A percentile compares a stretch with the other conserved stretches of the same genome.
Evolutionary conservation across 1,140 invertebrate genomes (phyloP).

Genomic region (Diorhabda elongata): DNA sequence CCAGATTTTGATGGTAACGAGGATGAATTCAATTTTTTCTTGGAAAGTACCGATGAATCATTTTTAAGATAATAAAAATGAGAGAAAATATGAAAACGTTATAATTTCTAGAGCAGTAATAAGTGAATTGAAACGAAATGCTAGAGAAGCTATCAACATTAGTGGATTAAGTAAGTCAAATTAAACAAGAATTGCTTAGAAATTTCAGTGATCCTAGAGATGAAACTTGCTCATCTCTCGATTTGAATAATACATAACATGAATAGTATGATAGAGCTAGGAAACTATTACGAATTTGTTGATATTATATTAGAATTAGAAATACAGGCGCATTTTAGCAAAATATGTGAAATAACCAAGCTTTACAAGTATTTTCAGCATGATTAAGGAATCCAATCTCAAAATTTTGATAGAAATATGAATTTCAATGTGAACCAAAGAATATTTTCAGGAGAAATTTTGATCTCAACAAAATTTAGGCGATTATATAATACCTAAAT

Average conservation of each 20-base stretch:
- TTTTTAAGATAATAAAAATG: not conserved
- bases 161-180: not conserved
- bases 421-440: no score
- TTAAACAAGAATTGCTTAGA: not conserved
- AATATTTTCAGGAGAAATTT: no score
- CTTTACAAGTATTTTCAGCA: no score
- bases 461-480: no score
- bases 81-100: not conserved
- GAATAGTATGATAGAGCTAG: not conserved
- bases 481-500: no score
- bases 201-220: not conserved
- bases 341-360: no score
- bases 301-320: no score
- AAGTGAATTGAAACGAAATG: not conserved
- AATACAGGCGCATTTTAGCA: no score
- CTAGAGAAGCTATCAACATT: not conserved
- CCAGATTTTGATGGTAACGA: slow-evolving; percentile 3
- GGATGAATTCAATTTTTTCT: not conserved
- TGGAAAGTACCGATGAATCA: no score
- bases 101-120: not conserved
- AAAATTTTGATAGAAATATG: no score
- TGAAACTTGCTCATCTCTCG: slow-evolving; percentile 1
- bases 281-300: not conserved
- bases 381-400: no score
- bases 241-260: not conserved